Conservation (phyloP, 2,113 vertebrate species). For the Chloropsis hardwickii region DNA sequence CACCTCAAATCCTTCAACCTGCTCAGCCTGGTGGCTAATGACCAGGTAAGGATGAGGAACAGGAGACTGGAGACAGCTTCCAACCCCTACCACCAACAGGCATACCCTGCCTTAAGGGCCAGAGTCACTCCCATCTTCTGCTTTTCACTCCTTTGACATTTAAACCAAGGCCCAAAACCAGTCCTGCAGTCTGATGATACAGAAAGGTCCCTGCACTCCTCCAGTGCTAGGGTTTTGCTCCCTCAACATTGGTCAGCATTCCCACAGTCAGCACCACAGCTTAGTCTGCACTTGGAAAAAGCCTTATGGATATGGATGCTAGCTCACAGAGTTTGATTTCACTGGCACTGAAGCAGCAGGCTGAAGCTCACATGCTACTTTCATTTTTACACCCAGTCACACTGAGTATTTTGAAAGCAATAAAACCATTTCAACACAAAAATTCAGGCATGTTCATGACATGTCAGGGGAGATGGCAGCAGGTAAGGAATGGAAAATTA, state of each 20-base stretch:
- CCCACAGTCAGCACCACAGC: not conserved
- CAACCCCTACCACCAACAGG: not conserved
- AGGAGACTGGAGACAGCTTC: not conserved
- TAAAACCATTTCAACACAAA: not conserved
- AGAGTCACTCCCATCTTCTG: not conserved
- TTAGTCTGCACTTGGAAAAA: not conserved
- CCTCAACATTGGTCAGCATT: not conserved
- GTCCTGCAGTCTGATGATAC: not conserved
- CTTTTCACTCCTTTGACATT: not conserved
- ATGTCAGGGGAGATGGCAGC: not conserved
- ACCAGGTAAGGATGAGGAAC: not conserved
- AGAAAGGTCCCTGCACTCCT: not conserved
- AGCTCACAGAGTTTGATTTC: not conserved
- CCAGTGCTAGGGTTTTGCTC: not conserved
- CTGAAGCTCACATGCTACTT: not conserved
- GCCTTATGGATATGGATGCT: not conserved
- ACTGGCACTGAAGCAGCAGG: not conserved
- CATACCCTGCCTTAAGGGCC: not conserved
- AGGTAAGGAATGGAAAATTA: not conserved
- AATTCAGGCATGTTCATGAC: not conserved
- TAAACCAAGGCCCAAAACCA: conserved; percentile 14
- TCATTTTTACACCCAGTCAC: not conserved
- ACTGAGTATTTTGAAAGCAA: not conserved
- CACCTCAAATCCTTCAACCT: not conserved
- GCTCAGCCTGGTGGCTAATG: not conserved